A percentile compares a stretch with the other conserved stretches of the same genome.
Conservation (phyloP, 1,140 invertebrate genomes). For the Drosophila insularis region DNA sequence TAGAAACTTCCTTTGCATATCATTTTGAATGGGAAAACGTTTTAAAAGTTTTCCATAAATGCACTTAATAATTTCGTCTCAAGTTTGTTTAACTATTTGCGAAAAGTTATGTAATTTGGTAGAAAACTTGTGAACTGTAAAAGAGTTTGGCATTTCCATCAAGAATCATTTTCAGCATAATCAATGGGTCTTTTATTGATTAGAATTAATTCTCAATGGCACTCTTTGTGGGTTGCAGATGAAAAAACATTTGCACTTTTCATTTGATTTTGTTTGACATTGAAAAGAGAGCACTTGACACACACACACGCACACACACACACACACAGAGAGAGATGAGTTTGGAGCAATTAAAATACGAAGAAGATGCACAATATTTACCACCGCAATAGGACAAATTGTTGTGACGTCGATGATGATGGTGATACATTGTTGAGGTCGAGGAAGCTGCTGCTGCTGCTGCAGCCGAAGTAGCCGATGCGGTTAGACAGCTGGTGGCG, state of each 20-base stretch:
- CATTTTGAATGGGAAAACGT: no score
- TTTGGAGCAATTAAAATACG: conserved; percentile 4
- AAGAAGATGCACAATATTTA: conserved; percentile 64
- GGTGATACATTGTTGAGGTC: conserved; percentile 72
- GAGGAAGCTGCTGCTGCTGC: conserved; percentile 47
- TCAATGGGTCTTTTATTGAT: background rate
- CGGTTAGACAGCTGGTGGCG: background rate
- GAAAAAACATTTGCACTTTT: conserved; percentile 19
- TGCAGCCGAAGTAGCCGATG: background rate
- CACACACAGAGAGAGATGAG: background rate
- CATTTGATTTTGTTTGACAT: conserved; percentile 1
- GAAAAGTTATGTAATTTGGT: no score
- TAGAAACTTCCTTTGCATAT: no score
- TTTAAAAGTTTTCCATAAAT: no score
- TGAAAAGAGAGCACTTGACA: conserved; percentile 18
- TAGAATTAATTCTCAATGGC: conserved; percentile 16
- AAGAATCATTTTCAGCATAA: background rate
- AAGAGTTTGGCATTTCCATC: no score
- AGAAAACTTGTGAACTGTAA: no score
- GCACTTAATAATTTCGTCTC: no score
- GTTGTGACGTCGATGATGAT: conserved; percentile 76
- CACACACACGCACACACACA: conserved; percentile 30
- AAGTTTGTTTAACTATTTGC: no score
- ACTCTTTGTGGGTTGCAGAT: conserved; percentile 17
- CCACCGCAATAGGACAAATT: conserved; percentile 81